Percentiles rank a stretch among this genome's conserved stretches.
These are phyloP conservation scores for Yponomeuta malinellus DNA, from an alignment of 2,888 invertebrate species.

Conservation along the genomic window DNA sequence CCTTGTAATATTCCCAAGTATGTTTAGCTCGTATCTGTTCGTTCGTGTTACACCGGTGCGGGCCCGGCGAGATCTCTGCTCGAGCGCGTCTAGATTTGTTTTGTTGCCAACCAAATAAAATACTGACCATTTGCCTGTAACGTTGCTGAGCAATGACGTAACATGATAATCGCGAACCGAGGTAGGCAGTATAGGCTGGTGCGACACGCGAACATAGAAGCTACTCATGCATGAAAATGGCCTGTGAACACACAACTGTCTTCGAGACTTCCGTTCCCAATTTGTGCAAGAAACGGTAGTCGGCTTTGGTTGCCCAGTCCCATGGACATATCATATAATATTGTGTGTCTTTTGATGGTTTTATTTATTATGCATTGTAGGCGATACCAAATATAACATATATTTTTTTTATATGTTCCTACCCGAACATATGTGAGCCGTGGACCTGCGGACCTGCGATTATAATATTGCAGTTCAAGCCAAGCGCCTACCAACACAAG, in stretches of 20 bases:
- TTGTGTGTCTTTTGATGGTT: background rate
- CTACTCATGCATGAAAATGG: background rate
- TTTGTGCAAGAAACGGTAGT: background rate
- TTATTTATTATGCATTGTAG: background rate
- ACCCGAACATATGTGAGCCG: too few relatives aligned
- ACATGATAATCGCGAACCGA: background rate
- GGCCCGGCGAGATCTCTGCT: too few relatives aligned
- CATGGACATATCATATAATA: background rate
- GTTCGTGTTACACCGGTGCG: too few relatives aligned
- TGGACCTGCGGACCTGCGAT: too few relatives aligned
- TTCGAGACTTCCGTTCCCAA: background rate
- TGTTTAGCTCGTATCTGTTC: too few relatives aligned
- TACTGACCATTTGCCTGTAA: background rate
- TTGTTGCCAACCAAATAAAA: background rate
- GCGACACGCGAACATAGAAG: background rate
- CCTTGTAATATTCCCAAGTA: too few relatives aligned
- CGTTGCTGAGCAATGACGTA: background rate
- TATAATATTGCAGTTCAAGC: too few relatives aligned
- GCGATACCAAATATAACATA: too few relatives aligned
- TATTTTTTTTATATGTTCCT: too few relatives aligned
- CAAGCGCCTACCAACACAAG: too few relatives aligned
- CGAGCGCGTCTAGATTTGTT: background rate
- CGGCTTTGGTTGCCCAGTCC: background rate
- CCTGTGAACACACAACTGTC: background rate
- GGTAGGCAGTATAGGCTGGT: background rate